Conservation (phyloP, 2,113 vertebrate genomes). For the Brachyhypopomus occidentalis region DNA sequence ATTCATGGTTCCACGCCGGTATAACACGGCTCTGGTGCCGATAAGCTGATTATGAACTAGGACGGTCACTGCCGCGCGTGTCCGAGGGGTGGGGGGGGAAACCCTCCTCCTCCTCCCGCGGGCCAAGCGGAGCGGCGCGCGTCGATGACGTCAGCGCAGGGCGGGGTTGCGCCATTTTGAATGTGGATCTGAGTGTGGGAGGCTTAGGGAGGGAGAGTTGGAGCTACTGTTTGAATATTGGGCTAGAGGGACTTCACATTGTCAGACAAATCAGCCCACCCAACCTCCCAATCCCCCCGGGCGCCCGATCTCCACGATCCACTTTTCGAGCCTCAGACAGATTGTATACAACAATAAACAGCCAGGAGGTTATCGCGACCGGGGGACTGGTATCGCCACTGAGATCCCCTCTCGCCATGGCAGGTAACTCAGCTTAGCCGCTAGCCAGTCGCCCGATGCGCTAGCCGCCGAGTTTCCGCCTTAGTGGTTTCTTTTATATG, state of each 20-base stretch:
- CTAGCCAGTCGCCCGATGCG: background rate
- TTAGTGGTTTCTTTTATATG: no score
- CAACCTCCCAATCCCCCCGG: background rate
- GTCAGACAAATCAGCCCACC: slow-evolving; percentile 1
- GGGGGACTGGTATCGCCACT: slow-evolving; percentile 62
- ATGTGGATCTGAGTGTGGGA: slow-evolving; percentile 53
- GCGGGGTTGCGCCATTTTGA: slow-evolving; percentile 63
- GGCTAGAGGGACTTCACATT: slow-evolving; percentile 11
- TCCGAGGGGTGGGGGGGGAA: no score
- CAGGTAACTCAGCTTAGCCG: slow-evolving; percentile 67
- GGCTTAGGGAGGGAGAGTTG: slow-evolving; percentile 27
- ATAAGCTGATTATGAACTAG: no score
- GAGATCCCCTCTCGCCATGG: slow-evolving; percentile 74
- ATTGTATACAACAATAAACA: background rate
- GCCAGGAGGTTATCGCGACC: slow-evolving; percentile 32
- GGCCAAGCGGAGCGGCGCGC: slow-evolving; percentile 9
- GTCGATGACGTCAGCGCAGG: slow-evolving; percentile 45
- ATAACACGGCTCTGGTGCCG: no score
- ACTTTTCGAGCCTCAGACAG: background rate
- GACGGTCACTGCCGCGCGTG: no score
- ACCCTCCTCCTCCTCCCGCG: background rate
- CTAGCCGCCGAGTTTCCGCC: no score
- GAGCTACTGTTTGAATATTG: background rate
- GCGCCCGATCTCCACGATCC: background rate
- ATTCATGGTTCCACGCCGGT: no score